phyloP scores from a whole-genome alignment of 2,113 vertebrate genomes.

The Lophura nycthemera region DNA sequence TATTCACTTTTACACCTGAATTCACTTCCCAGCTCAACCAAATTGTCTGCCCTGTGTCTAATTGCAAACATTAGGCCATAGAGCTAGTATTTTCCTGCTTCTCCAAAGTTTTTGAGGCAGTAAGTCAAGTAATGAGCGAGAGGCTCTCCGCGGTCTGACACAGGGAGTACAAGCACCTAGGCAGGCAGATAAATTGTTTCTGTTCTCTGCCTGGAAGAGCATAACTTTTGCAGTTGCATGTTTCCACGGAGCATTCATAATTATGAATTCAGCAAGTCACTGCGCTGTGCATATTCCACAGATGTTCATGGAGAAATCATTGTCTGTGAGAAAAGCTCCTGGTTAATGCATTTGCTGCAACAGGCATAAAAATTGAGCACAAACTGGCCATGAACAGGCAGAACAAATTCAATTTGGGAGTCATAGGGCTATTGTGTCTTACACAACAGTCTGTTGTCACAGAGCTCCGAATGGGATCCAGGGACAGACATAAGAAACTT shows the following conservation, averaged over 20 bases:
- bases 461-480: background rate
- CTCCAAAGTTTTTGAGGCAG: background rate
- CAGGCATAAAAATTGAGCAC: slow-evolving; percentile 48
- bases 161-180: background rate
- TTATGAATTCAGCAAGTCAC: slow-evolving; percentile 57
- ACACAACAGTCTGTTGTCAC: background rate
- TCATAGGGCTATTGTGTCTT: slow-evolving; percentile 18
- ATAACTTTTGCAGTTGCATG: slow-evolving; percentile 48
- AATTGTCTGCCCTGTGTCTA: background rate
- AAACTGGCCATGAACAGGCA: slow-evolving; percentile 55
- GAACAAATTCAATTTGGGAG: slow-evolving; percentile 51
- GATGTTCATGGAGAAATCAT: slow-evolving; percentile 50
- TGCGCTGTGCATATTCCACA: slow-evolving; percentile 24
- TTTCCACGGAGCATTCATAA: slow-evolving; percentile 40
- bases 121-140: background rate
- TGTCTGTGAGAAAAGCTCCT: slow-evolving; percentile 58
- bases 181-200: slow-evolving; percentile 40
- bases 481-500: background rate
- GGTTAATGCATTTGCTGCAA: slow-evolving; percentile 12
- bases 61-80: background rate
- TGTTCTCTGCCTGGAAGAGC: slow-evolving; percentile 43
- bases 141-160: background rate
- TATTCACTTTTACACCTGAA: background rate
- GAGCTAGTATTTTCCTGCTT: background rate
- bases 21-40: background rate